A percentile compares a stretch with the other conserved stretches of the same genome.
These are phyloP conservation scores for Cyclopterus lumpus DNA, from an alignment of 2,797 vertebrate species.

Conservation along the genomic window DNA sequence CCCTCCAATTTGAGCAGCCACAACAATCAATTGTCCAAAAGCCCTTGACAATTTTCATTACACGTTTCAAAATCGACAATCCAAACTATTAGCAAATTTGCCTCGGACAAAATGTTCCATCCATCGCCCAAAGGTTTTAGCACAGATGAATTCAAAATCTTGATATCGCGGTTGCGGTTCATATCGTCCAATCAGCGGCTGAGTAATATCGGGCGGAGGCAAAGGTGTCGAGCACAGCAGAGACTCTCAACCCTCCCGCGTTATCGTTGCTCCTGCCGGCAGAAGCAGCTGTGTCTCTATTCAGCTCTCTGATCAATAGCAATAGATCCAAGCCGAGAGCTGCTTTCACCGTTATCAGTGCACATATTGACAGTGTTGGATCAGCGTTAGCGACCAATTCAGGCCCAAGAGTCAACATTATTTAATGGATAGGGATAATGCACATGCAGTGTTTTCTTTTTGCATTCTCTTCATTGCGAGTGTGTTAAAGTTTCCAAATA, in stretches of 20 bases:
- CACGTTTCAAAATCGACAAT: neutral
- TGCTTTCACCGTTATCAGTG: conserved; percentile 68
- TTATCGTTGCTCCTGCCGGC: conserved; percentile 18
- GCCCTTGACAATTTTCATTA: neutral
- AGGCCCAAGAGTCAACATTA: conserved; percentile 42
- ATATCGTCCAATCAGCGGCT: neutral
- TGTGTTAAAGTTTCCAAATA: conserved; percentile 15
- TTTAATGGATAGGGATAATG: conserved; percentile 36
- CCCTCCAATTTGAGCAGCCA: neutral
- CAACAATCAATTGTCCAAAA: neutral
- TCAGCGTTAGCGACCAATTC: conserved; percentile 55
- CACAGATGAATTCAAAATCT: neutral
- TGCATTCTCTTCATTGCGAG: neutral
- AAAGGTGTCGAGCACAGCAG: neutral
- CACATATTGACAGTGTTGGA: conserved; percentile 68
- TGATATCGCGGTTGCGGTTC: neutral
- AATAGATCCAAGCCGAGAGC: conserved; percentile 64
- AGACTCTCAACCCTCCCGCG: neutral
- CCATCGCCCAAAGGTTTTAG: neutral
- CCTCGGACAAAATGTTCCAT: neutral
- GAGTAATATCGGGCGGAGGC: neutral
- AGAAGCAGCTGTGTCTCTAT: conserved; percentile 56
- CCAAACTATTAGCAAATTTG: neutral
- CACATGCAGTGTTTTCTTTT: neutral
- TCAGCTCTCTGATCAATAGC: conserved; percentile 69